phyloP scores from a whole-genome alignment of 1,140 invertebrate genomes.

The Spodoptera frugiperda region DNA sequence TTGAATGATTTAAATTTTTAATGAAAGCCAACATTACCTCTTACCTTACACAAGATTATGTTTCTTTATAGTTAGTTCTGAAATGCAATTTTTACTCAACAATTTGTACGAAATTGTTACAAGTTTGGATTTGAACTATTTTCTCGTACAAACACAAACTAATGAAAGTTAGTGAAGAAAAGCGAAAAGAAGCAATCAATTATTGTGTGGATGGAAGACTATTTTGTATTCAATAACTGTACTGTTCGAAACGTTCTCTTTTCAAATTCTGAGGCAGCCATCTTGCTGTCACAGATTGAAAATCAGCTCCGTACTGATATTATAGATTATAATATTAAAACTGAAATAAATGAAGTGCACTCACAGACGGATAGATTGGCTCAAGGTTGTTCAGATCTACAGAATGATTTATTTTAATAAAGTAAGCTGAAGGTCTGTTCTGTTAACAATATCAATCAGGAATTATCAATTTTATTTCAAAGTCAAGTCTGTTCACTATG shows the following conservation, averaged over 20 bases:
- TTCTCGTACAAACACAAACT: too few relatives aligned
- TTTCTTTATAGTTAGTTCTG: neutral
- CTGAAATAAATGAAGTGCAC: conserved; percentile 10
- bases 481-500: too few relatives aligned
- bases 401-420: neutral
- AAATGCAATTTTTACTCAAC: neutral
- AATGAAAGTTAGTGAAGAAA: neutral
- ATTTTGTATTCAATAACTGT: conserved; percentile 28
- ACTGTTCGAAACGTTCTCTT: neutral
- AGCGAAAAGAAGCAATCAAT: neutral
- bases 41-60: too few relatives aligned
- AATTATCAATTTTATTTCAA: too few relatives aligned
- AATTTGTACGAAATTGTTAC: too few relatives aligned
- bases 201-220: neutral
- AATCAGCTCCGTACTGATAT: neutral
- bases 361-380: neutral
- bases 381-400: neutral
- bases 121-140: too few relatives aligned
- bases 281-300: conserved; percentile 18
- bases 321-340: conserved; percentile 6
- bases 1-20: neutral
- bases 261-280: conserved; percentile 1
- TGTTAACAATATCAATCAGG: too few relatives aligned
- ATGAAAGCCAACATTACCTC: too few relatives aligned
- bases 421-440: neutral